Base-by-base conservation (phyloP, 2,113 vertebrate genomes). In the Carettochelys insculpta region DNA sequence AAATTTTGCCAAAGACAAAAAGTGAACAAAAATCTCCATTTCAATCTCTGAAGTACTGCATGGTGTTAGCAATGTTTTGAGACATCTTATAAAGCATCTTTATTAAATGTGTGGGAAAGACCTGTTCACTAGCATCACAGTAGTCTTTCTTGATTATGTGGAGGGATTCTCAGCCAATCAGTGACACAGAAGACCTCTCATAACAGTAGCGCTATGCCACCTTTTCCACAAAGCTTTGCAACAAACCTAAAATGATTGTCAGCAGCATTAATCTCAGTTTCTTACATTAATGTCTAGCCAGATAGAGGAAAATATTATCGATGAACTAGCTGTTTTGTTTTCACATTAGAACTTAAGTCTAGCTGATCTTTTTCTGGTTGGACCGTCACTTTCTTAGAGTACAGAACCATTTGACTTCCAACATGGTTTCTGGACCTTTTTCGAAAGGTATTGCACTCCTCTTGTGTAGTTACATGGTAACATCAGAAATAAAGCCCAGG, bases 181-280 rank as follows among this genome's bases (percentile, higher is more conserved):
- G 14, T 24, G 48, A 53, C 48, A 41, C 19, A 38, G 5, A 17
- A 9, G 61, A 34, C 11, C 25, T 77, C 2, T 22, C 0, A 0
- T 19, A 5, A 45, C 31, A 12, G 41, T 78, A 56, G 56, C 51
- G 25, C 24, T 47, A 3, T 24, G 6, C 4, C 9, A 87, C 38
- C 29, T 79, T 58, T 73, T 29, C 45, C 17, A 10, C 27, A 51
- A 51, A 78, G 24, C 47, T 43, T 43, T 9, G 5, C n/a, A 43
- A 43, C 68, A 73, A 27, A 45, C 38, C 5, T 73, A 73, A 71
- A 41, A 43, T 43, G 24, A 73, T 48, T 11, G 13, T 48, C 48
- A 48, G 13, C 41, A 73, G 68, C 20, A 43, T 73, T 43, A 25
- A 73, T 11, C 22, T 71, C 41, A 27, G 10, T 73, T 73, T 12